phyloP scores from a whole-genome alignment of 2,888 invertebrate genomes.

The Watsonalla cultraria region DNA sequence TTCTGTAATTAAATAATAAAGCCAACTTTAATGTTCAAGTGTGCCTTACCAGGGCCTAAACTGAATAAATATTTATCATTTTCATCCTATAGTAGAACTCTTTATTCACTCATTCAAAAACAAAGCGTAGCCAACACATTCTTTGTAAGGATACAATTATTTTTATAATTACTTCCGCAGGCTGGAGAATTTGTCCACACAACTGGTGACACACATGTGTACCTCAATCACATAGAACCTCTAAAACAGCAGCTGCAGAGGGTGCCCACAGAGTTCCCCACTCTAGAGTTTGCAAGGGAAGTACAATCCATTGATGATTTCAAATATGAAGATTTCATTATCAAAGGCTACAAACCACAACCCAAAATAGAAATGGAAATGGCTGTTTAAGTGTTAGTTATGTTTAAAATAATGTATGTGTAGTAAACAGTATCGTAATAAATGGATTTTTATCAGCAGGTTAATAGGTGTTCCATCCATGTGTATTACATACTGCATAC shows the following conservation, averaged over 20 bases:
- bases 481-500: too few relatives aligned
- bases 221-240: conserved; percentile 92
- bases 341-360: conserved; percentile 91
- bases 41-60: too few relatives aligned
- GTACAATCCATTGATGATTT: conserved; percentile 92
- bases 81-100: too few relatives aligned
- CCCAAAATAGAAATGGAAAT: conserved; percentile 95
- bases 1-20: too few relatives aligned
- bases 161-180: conserved; percentile 56
- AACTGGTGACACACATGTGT: conserved; percentile 97
- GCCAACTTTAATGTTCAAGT: too few relatives aligned
- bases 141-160: not conserved
- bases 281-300: conserved; percentile 84
- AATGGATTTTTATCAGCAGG: too few relatives aligned
- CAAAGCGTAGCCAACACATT: not conserved
- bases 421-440: too few relatives aligned
- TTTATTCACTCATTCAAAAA: too few relatives aligned
- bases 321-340: conserved; percentile 89
- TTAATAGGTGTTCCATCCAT: too few relatives aligned
- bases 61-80: too few relatives aligned
- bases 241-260: conserved; percentile 89
- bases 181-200: conserved; percentile 97
- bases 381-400: conserved; percentile 82
- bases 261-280: conserved; percentile 90
- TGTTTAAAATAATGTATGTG: not conserved